Conservation (phyloP, 2,797 vertebrate species). For the Sitta carolinensis region DNA sequence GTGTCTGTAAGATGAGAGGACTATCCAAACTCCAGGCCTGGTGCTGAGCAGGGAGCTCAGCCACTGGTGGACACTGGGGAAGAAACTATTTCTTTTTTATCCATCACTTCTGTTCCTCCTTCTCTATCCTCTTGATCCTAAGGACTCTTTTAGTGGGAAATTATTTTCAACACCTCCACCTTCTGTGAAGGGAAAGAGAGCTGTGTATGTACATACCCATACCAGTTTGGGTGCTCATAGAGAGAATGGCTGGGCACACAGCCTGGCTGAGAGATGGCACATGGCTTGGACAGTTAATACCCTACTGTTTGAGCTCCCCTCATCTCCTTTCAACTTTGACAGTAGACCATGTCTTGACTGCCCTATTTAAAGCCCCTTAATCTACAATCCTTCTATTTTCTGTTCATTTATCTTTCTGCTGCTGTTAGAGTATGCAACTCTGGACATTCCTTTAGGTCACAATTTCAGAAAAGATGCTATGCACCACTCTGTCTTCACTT, state of each 20-base stretch:
- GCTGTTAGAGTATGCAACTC: not conserved
- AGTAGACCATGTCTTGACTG: not conserved
- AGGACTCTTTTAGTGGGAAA: not conserved
- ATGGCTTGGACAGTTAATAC: not conserved
- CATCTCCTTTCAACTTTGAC: not conserved
- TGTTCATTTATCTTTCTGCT: not conserved
- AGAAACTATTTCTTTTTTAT: not conserved
- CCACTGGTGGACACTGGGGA: not conserved
- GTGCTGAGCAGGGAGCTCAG: accelerated
- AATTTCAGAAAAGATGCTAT: not conserved
- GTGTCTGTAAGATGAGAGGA: not conserved
- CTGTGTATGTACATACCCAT: not conserved
- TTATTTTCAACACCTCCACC: not conserved
- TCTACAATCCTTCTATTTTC: not conserved
- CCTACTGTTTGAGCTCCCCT: not conserved
- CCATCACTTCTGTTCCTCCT: not conserved
- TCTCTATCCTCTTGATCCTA: not conserved
- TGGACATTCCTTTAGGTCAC: not conserved
- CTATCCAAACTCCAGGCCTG: not conserved
- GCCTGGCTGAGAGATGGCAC: not conserved
- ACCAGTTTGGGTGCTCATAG: accelerated
- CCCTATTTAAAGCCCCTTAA: not conserved
- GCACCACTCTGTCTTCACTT: not conserved
- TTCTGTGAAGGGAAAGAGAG: not conserved
- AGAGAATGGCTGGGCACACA: accelerated